Evolutionary conservation across 2,888 invertebrate genomes (phyloP).

Genomic region (Orthonevra nobilis): DNA sequence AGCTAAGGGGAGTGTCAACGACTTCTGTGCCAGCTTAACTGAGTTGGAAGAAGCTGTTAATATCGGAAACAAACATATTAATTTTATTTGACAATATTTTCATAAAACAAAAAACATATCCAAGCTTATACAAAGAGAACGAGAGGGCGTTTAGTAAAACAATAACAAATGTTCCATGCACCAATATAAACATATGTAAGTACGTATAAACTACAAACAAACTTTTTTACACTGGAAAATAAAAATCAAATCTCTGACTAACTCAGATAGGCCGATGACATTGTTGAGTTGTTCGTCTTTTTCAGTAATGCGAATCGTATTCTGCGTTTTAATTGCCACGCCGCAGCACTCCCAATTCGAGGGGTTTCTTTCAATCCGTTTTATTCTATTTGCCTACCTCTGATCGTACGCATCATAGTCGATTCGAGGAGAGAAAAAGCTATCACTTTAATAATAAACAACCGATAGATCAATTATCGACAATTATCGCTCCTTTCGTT

Average conservation of each 20-base stretch:
- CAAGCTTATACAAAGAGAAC: slow-evolving; percentile 19
- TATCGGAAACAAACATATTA: slow-evolving; percentile 11
- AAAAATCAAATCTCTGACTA: slow-evolving; percentile 28
- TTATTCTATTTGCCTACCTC: slow-evolving; percentile 26
- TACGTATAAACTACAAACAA: not conserved
- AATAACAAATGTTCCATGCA: slow-evolving; percentile 18
- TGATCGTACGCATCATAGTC: slow-evolving; percentile 32
- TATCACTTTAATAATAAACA: slow-evolving; percentile 43
- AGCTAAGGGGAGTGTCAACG: slow-evolving; percentile 76
- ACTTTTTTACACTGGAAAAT: not conserved
- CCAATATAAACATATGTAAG: slow-evolving; percentile 10
- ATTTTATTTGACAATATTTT: not conserved
- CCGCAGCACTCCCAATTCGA: no score
- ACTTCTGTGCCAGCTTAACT: slow-evolving; percentile 73
- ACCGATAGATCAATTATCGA: slow-evolving; percentile 43
- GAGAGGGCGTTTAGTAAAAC: slow-evolving; percentile 48
- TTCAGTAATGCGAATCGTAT: not conserved
- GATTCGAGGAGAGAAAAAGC: slow-evolving; percentile 12
- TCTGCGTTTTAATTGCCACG: slow-evolving; percentile 13
- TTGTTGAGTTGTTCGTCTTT: slow-evolving; percentile 12
- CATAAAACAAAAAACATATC: slow-evolving; percentile 1
- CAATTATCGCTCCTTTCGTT: slow-evolving; percentile 23
- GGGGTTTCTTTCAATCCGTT: not conserved
- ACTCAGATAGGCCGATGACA: slow-evolving; percentile 50
- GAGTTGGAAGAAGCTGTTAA: slow-evolving; percentile 55